Evolutionary conservation across 1,140 invertebrate species (phyloP).

Genomic region (Lutraria rhynchaena): DNA sequence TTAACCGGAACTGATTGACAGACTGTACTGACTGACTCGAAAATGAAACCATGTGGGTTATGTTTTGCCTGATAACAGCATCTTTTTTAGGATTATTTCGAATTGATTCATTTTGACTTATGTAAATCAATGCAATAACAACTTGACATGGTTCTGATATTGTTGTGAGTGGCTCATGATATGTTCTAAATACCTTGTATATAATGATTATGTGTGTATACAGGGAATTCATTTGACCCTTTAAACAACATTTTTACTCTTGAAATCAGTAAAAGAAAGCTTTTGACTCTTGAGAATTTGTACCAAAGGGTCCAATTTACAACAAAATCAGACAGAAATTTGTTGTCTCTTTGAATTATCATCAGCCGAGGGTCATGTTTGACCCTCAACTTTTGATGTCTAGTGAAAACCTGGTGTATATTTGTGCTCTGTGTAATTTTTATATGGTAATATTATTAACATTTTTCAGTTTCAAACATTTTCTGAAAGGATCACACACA

Average conservation of each 20-base stretch:
- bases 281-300: no score
- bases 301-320: not conserved
- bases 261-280: no score
- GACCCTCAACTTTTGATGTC: no score
- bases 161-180: not conserved
- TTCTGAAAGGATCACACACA: slow-evolving; percentile 90
- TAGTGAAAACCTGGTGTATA: no score
- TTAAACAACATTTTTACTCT: no score
- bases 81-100: not conserved
- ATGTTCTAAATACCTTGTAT: not conserved
- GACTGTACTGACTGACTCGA: not conserved
- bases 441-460: slow-evolving; percentile 40
- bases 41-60: not conserved
- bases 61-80: not conserved
- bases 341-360: no score
- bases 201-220: not conserved
- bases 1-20: not conserved
- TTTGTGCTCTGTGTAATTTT: no score
- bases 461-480: slow-evolving; percentile 92
- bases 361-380: no score
- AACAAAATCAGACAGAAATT: no score
- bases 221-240: not conserved
- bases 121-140: not conserved
- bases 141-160: not conserved
- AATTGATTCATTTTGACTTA: not conserved